Evolutionary conservation across 2,113 vertebrate genomes (phyloP).

Genomic region (Neogale vison): DNA sequence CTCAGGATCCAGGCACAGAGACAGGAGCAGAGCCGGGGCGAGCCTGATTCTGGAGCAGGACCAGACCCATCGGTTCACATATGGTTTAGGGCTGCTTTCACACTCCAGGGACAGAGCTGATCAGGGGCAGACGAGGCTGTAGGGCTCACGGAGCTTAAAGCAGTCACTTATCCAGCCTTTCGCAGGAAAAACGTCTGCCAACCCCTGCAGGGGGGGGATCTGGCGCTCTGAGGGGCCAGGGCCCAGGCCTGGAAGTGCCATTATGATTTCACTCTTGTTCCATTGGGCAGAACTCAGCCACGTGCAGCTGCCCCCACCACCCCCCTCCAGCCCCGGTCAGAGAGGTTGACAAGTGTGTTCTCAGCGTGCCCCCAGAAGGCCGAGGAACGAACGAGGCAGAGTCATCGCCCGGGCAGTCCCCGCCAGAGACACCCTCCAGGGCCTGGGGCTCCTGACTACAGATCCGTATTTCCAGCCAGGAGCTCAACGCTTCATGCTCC

Average conservation of each 20-base stretch:
- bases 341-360: background rate
- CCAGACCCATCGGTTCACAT: too few relatives aligned
- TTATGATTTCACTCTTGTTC: background rate
- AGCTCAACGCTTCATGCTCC: background rate
- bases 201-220: accelerated
- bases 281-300: background rate
- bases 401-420: background rate
- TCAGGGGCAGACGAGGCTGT: accelerated
- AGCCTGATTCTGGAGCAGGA: background rate
- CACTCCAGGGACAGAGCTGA: accelerated
- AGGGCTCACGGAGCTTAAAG: background rate
- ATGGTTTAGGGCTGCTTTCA: background rate
- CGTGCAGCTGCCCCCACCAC: accelerated
- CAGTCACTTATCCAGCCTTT: background rate
- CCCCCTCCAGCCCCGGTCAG: background rate
- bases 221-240: accelerated
- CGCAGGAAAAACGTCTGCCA: background rate
- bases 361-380: background rate
- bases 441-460: background rate
- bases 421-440: background rate
- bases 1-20: background rate
- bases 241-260: background rate
- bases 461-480: background rate
- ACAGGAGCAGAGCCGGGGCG: background rate
- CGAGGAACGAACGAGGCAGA: background rate